phyloP scores from a whole-genome alignment of 2,113 vertebrate species.

The Hippocampus barbouri region DNA sequence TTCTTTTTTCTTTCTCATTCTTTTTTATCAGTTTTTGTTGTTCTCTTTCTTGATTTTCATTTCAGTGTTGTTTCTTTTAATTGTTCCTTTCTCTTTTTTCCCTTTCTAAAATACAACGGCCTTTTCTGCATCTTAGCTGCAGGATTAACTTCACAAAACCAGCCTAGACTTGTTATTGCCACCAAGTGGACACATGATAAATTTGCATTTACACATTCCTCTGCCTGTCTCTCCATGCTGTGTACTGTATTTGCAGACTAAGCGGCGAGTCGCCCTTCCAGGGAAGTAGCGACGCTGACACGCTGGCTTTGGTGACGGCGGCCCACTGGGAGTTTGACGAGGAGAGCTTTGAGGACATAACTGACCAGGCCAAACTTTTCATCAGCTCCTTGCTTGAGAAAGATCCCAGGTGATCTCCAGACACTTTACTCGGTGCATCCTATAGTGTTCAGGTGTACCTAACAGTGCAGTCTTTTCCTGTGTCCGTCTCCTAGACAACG shows the following conservation, averaged over 20 bases:
- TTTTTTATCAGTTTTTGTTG: no score
- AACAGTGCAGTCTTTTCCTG: background rate
- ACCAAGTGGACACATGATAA: slow-evolving; percentile 27
- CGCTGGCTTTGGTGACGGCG: slow-evolving; percentile 76
- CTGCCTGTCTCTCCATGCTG: background rate
- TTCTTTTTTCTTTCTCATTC: no score
- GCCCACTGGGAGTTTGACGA: slow-evolving; percentile 81
- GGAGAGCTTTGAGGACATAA: slow-evolving; percentile 79
- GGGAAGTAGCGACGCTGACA: slow-evolving; percentile 78
- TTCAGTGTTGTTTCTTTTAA: no score
- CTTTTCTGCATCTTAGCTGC: no score
- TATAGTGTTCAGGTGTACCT: background rate
- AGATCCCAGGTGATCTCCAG: slow-evolving; percentile 64
- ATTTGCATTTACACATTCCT: background rate
- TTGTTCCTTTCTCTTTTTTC: no score
- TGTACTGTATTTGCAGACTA: slow-evolving; percentile 58
- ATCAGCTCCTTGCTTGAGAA: slow-evolving; percentile 80
- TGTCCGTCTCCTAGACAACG: slow-evolving; percentile 61
- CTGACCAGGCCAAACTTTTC: slow-evolving; percentile 78
- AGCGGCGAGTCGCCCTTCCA: slow-evolving; percentile 86
- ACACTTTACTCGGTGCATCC: background rate
- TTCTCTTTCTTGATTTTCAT: no score
- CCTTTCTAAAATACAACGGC: no score
- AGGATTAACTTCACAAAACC: background rate
- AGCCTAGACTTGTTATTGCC: slow-evolving; percentile 11